Evolutionary conservation across 2,113 vertebrate genomes (phyloP), one percentile per base, ranked within the genome.

Genomic region (Cyanocitta stelleri): DNA sequence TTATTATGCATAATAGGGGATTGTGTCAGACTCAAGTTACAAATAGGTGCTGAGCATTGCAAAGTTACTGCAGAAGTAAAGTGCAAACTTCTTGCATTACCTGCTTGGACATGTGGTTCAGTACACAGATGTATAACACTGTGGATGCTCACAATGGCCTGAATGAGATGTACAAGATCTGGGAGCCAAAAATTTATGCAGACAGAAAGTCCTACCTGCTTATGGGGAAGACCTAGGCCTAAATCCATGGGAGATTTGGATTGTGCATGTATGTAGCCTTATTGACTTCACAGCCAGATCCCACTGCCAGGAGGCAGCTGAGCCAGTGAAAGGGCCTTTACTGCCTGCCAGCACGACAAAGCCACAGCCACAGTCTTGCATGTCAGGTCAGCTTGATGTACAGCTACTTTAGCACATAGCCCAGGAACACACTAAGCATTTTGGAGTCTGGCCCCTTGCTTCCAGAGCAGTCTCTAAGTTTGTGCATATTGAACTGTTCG

Each of bases 221-320:
- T 32, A 49, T 15, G 16, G n/a, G n/a, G 17, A 64, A 77, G 30
- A 43, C 27, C 35, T 9, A 46, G 26, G 41, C 35, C 49, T 69
- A 51, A 44, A 8, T 29, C 44, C 67, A 33, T 86, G 12, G 51
- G 49, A 58, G 14, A 22, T 44, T 37, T 77, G 46, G 41, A 35
- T 3, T 33, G 37, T 39, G 16, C 44, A 39, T 0, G 0, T 26
- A 12, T 6, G 6, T 29, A 33, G 10, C 27, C 29, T 72, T 55
- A 14, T 9, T 66, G 80, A 58, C 43, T 77, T 51, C 14, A n/a
- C 54, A 80, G 75, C 41, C 37, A 77, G 26, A 61, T 32, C 32
- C 17, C 26, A 55, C 5, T n/a, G 46, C 43, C 56, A 75, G 64
- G 68, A 66, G 21, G 68, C 73, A 93, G 73, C 48, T 44, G 56